phyloP scores from a whole-genome alignment of 2,888 invertebrate genomes.

The Odontomyia ornata region DNA sequence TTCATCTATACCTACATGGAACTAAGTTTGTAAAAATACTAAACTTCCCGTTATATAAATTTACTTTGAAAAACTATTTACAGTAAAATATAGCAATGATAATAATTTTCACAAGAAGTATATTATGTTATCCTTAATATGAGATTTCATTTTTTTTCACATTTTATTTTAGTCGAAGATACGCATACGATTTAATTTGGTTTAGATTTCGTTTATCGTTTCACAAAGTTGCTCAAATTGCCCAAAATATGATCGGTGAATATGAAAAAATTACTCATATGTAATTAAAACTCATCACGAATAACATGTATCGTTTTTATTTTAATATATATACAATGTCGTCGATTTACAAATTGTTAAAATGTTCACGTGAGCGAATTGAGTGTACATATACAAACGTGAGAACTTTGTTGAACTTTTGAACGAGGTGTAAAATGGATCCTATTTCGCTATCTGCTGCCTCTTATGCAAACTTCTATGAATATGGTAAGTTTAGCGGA shows the following conservation, averaged over 20 bases:
- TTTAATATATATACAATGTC: background rate
- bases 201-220: background rate
- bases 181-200: constrained; percentile 11
- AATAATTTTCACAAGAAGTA: constrained; percentile 9
- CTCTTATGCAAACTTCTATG: too few species aligned
- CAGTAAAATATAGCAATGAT: constrained; percentile 11
- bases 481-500: too few species aligned
- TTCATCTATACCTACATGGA: constrained; percentile 3
- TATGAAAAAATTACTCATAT: background rate
- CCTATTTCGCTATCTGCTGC: too few species aligned
- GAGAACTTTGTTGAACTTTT: background rate
- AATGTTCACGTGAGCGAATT: background rate
- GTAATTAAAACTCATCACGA: background rate
- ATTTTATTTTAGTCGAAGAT: background rate
- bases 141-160: constrained; percentile 8
- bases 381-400: background rate
- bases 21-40: constrained; percentile 36
- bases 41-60: constrained; percentile 26
- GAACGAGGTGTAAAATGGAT: background rate
- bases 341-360: background rate
- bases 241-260: background rate
- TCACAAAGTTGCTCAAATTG: too few species aligned
- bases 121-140: background rate
- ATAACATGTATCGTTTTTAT: background rate
- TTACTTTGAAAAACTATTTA: constrained; percentile 31